Percentiles rank a stretch among this genome's conserved stretches.
These are phyloP conservation scores for Tenthredo livida DNA, from an alignment of 2,888 invertebrate species.

Conservation along the genomic window DNA sequence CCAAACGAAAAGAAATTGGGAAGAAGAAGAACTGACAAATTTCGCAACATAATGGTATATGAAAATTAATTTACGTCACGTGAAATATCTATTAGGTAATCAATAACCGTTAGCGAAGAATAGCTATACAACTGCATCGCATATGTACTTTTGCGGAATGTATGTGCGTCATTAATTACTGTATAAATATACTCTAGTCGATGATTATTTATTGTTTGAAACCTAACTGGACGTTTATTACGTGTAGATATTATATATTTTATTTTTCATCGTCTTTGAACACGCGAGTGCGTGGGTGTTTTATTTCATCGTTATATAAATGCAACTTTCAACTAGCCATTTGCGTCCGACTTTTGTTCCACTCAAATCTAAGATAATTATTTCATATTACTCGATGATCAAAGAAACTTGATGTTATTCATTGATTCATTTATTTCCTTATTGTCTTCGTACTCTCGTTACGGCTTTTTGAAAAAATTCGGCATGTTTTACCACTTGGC, in stretches of 20 bases:
- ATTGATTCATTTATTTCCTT: no score
- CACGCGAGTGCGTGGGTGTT: slow-evolving; percentile 3
- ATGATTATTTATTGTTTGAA: slow-evolving; percentile 3
- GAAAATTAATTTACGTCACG: background rate
- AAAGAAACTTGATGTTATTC: no score
- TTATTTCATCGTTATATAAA: background rate
- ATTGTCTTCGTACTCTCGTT: background rate
- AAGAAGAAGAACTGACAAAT: background rate
- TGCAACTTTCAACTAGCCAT: background rate
- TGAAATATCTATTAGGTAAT: slow-evolving; percentile 3
- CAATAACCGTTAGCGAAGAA: background rate
- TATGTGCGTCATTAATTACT: background rate
- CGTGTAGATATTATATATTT: background rate
- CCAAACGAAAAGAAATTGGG: background rate
- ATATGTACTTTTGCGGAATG: background rate
- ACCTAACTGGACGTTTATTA: background rate
- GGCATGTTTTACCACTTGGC: no score
- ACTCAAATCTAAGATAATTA: background rate
- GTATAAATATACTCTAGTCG: background rate
- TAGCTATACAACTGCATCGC: background rate
- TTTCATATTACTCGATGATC: background rate
- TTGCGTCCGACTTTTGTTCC: background rate
- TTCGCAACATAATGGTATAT: background rate
- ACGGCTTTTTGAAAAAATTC: background rate
- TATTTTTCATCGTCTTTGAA: background rate